Evolutionary conservation across 1,140 invertebrate genomes (phyloP), one percentile per base, ranked within the genome.

Genomic region (Penaeus vannamei): DNA sequence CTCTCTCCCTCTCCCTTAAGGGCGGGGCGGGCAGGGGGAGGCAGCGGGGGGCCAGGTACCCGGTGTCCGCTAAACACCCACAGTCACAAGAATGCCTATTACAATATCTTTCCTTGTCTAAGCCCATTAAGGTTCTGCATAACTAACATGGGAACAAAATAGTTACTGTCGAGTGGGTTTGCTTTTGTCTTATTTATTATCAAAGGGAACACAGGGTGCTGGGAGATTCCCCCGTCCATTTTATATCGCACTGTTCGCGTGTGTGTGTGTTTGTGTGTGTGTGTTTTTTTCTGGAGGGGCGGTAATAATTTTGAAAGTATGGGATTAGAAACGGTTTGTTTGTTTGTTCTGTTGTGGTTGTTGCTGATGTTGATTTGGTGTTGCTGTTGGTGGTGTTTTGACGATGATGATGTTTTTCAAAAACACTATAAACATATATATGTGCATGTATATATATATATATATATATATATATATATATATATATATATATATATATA

Each of bases 111-210:
- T 76, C 72, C 29, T 76, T 76, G 72, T 76, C 72, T 76, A 36
- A 76, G 42, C 72, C 72, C 72, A 76, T 76, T 76, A 76, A 76
- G 26, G 29, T 29, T 36, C 42, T 36, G 72, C 72, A 76, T 76
- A 76, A 76, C 72, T 76, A 76, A 76, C 72, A 76, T 76, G 72
- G 72, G 72, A 76, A 76, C 72, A 76, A 76, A 76, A 76, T 76
- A 76, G 72, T 76, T 76, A 76, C 72, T 76, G 72, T 76, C 72
- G 19, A 20, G 72, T 76, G 72, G 29, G 26, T 36, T 29, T 29
- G 72, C 29, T 26, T 76, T 36, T 29, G 29, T 36, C 42, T 76
- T 76, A 76, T 76, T 76, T 76, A 76, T 76, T 76, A n/a, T 20
- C 29, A 17, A 17, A 53, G 53, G 17, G 53, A 17, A 53, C 53